Base-by-base conservation (phyloP, 2,113 vertebrate genomes). In the Leptocoma aspasia region DNA sequence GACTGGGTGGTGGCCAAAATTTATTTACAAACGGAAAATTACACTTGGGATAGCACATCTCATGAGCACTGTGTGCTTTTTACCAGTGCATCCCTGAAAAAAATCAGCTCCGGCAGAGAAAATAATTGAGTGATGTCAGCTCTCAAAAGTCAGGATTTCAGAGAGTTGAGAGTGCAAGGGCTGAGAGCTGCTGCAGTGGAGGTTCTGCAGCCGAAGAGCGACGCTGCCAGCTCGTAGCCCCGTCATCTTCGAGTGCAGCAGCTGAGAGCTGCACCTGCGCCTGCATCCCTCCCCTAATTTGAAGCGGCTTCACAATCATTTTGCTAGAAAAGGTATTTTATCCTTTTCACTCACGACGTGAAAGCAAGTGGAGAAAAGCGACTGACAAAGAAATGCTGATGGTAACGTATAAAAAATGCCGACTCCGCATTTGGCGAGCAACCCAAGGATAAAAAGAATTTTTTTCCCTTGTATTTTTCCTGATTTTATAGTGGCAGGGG, bases 261-360 rank as follows among this genome's bases (percentile, higher is more conserved):
- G 90, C 95, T 90, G 86, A 94, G 86, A 71, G 80, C 91, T 86
- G 85, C 87, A 90, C 82, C 95, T 86, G 84, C 49, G 35, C 78
- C 92, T 82, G 76, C 86, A 84, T 52, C 89, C 72, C 89, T 93
- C 52, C 15, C 8, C 64, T 61, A n/a, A 94, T 86, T 52, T 90
- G 91, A 92, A 94, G 80, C 91, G 94, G 86, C 89, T 90, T 94
- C 87, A 89, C 92, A 97, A 56, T 94, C 82, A 78, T 94, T 94
- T 83, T 81, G 33, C 86, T 70, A 5, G 91, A 30, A 66, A 73
- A 92, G 83, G 60, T 78, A 71, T 91, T 95, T 87, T 85, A 76
- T 95, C 66, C 80, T 82, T 94, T 95, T 91, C 89, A 82, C 53
- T 94, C 4, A 0, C 80, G 64, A 28, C 28, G 2, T 82, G 83